Evolutionary conservation across 1,140 invertebrate species (phyloP), one percentile per base, ranked within the genome.

Genomic region (Cydia splendana): DNA sequence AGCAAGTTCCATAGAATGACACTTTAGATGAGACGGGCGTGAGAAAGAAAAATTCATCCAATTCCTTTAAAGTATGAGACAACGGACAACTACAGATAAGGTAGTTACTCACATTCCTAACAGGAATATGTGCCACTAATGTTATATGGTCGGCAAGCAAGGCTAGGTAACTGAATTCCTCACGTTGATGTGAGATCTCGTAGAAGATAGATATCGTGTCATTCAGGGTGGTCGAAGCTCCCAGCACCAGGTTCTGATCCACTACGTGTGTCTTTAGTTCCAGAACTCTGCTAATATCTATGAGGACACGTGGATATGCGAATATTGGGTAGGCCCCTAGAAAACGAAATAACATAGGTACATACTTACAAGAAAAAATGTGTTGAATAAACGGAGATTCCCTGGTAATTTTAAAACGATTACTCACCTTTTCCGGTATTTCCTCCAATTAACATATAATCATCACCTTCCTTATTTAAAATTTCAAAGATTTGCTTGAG

Each of bases 281-380:
- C 18, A 89, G 74, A 9, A 97, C 93, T 24, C 92, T 93, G 76
- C 94, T 95, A 18, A 97, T 84, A 83, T 97, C 96, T 76, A 97
- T 95, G 79, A 95, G 95, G 69, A 96, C 87, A 57, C 75, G 79
- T 3, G 83, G 83, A 12, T 77, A 65, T 4, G 67, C 53, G 24
- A 53, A 42, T 28, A 75, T 65, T 12, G 75, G 75, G 38, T 75
- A 75, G 4, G 75, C 75, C 9, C 75, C 75, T 75, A 20, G n/a
- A 71, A 75, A n/a, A 75, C 7, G 15, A 65, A 10, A 65, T 13
- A 34, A 34, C 4, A 65, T 9, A n/a, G 18, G 18, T n/a, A 1
- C n/a, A 15, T 10, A 13, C 1, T 5, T 13, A 57, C 6, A 57
- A 57, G n/a, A 57, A 18, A 1, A 18, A 62, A 62, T 62, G 18